These are phyloP conservation scores for Cotesia chilonis DNA, from an alignment of 1,140 invertebrate genomes.

Conservation along the genomic window DNA sequence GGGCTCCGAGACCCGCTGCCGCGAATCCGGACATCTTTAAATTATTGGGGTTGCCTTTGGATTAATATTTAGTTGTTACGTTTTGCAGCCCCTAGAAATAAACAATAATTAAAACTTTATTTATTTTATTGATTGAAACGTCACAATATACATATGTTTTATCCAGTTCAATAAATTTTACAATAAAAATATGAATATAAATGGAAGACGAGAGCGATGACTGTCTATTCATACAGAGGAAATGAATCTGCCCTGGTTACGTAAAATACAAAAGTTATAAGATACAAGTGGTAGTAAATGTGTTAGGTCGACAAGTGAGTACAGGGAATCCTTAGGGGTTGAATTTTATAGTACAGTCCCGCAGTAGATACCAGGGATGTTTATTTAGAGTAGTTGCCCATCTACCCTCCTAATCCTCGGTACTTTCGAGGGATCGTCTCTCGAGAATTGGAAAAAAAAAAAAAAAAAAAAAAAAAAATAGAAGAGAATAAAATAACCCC, in stretches of 20 bases:
- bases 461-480: constrained; percentile 41
- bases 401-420: constrained; percentile 56
- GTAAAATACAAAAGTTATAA: background rate
- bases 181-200: too few species aligned
- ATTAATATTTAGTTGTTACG: constrained; percentile 42
- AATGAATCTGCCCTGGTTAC: background rate
- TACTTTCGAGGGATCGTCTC: constrained; percentile 47
- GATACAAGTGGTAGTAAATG: constrained; percentile 8
- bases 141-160: too few species aligned
- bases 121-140: too few species aligned
- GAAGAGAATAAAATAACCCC: constrained; percentile 18
- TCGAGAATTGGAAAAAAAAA: constrained; percentile 49
- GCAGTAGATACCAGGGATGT: constrained; percentile 47
- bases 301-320: constrained; percentile 32
- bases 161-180: too few species aligned
- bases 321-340: constrained; percentile 39
- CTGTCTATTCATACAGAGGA: background rate
- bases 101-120: background rate
- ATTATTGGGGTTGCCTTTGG: constrained; percentile 64
- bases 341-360: constrained; percentile 41
- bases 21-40: constrained; percentile 65
- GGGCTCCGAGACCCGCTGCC: constrained; percentile 61
- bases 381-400: constrained; percentile 63
- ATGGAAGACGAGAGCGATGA: too few species aligned
- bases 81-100: constrained; percentile 58